Evolutionary conservation across 1,140 invertebrate genomes (phyloP), one percentile per base, ranked within the genome.

Genomic region (Microplitis demolitor): DNA sequence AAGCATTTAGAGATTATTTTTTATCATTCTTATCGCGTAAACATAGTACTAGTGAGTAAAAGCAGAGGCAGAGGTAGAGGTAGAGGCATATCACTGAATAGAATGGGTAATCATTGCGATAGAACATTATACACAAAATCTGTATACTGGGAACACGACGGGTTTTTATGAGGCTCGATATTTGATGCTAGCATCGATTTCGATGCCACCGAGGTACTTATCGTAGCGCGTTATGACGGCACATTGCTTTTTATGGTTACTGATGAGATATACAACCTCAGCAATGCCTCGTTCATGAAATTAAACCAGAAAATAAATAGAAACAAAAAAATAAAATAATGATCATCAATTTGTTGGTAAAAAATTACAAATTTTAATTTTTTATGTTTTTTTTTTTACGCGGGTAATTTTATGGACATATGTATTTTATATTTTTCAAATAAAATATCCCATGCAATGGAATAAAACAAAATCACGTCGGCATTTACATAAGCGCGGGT

Each of bases 401-500:
- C 24, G 24, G 1, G 24, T 24, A 24, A 4, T 4, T 54, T 54
- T 54, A n/a, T 14, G n/a, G 53, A 14, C 53, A 54, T 54, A 2
- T 14, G 16, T 54, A 13, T 54, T 14, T 54, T 54, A 14, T 54
- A 24, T 54, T 54, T 54, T 13, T 54, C 9, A 54, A n/a, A 14
- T 16, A 16, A 54, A 54, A 54, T 14, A 54, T 54, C 39, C 35
- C 24, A 33, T 5, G 66, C 45, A 67, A 73, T 74, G 84, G 83
- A 81, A 74, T 85, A 66, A 82, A 85, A 86, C 86, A 82, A 87
- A 86, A 86, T 87, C 86, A 87, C 86, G 85, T 87, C 85, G 80
- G 79, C 82, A 87, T 86, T 87, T 85, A 84, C 85, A 87, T 87
- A 87, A 87, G 84, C 85, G 84, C 80, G 82, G 82, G 84, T 84